Base-by-base conservation (phyloP, 2,888 invertebrate species). In the Leptinotarsa haldemani region DNA sequence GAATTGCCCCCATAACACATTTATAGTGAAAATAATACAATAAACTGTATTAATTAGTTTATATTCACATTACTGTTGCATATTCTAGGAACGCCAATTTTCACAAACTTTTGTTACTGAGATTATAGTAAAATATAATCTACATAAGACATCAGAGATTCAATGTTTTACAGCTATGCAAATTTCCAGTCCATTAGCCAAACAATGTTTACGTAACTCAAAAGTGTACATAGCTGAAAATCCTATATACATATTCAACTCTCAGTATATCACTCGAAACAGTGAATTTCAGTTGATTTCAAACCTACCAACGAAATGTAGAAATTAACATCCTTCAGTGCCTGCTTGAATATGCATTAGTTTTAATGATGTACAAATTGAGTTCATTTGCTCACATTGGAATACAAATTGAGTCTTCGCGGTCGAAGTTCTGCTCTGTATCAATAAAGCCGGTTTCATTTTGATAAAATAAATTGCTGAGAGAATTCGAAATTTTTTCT, bases 291-390 rank as follows among this genome's bases (percentile, higher is more conserved):
- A 56, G 25, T 56, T 56, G 22, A 56, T 56, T 56, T 25, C 22
- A 56, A 56, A 56, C 22, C 56, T 15, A 25, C 56, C 4, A 56
- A 56, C 22, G 22, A 22, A 56, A 56, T 15, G 56, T 56, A 56
- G 56, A 56, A 56, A 56, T 56, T 56, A 56, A 3, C 56, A 56
- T 56, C 20, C 22, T 22, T 20, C 56, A 56, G 56, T 56, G 56
- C 25, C 56, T 56, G 20, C 22, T 56, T 22, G 56, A 56, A 56
- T 56, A 56, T 56, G 56, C 56, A 56, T 56, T 56, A 56, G 56
- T 56, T 56, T 12, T 12, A 56, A 56, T 56, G 56, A 56, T 56
- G 56, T 56, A 56, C 56, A 56, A 56, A 56, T 56, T 56, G 12
- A 15, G 56, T 56, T 56, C 22, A 20, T 56, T 56, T 56, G 56